These are phyloP conservation scores for Aurelia sp. DNA, from an alignment of 30 jellyfish, hydroid and myxozoan genomes.

Conservation along the genomic window DNA sequence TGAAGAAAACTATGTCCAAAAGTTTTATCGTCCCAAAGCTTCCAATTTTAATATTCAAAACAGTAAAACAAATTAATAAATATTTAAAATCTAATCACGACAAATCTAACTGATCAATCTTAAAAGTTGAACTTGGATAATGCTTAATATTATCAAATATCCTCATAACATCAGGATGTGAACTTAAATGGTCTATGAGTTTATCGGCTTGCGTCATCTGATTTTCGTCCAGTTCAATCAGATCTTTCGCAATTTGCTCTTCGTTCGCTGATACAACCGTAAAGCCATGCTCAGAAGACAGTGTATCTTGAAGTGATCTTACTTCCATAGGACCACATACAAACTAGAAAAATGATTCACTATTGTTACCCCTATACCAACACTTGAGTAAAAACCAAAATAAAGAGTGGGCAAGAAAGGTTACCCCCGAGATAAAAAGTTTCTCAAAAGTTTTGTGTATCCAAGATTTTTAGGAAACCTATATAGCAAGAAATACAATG, in stretches of 20 bases:
- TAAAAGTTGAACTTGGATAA: slow-evolving; percentile 87
- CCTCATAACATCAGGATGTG: slow-evolving; percentile 87
- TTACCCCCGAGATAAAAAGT: no score
- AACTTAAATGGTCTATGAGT: slow-evolving; percentile 60
- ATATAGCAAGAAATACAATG: no score
- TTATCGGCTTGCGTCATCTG: slow-evolving; percentile 72
- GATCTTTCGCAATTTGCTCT: slow-evolving; percentile 74
- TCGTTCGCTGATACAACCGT: slow-evolving; percentile 54
- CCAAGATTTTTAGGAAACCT: no score
- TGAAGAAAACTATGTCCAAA: no score
- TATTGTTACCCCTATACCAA: not conserved
- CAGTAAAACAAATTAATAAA: no score
- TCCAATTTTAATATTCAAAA: no score
- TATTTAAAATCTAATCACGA: no score
- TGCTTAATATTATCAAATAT: slow-evolving; percentile 76
- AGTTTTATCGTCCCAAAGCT: no score
- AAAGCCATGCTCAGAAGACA: slow-evolving; percentile 16
- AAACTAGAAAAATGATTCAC: slow-evolving; percentile 49
- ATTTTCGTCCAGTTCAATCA: slow-evolving; percentile 59
- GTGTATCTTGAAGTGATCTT: slow-evolving; percentile 34
- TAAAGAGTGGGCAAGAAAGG: no score
- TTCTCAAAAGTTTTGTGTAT: no score
- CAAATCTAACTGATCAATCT: slow-evolving; percentile 15
- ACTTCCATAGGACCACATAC: slow-evolving; percentile 76
- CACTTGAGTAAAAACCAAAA: no score